These are phyloP conservation scores for Mimumesa dahlbomi DNA, from an alignment of 2,888 invertebrate species.

Conservation along the genomic window DNA sequence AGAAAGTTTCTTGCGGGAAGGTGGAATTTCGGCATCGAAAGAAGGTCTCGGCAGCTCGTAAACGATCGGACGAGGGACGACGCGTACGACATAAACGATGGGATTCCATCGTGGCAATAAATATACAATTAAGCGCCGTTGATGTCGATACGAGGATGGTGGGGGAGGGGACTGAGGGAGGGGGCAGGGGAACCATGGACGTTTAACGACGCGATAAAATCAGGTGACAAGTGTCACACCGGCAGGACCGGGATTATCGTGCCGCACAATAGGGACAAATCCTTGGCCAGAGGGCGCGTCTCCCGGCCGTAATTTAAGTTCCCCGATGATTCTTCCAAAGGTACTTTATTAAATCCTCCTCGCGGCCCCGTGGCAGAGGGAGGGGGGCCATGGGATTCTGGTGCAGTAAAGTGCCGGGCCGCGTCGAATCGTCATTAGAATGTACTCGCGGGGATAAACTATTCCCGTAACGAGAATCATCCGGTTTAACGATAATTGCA, in stretches of 20 bases:
- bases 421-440: conserved; percentile 48
- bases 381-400: neutral
- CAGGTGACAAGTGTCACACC: conserved; percentile 76
- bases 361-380: neutral
- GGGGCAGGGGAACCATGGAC: conserved; percentile 37
- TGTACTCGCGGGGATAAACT: conserved; percentile 9
- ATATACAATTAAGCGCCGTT: conserved; percentile 73
- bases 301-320: conserved; percentile 62
- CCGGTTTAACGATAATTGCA: conserved; percentile 49
- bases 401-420: conserved; percentile 23
- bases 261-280: conserved; percentile 66
- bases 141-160: conserved; percentile 73
- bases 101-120: conserved; percentile 67
- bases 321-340: conserved; percentile 55
- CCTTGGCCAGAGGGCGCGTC: conserved; percentile 58
- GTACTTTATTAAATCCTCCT: conserved; percentile 59
- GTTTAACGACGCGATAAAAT: conserved; percentile 78
- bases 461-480: conserved; percentile 20
- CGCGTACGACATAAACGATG: conserved; percentile 43
- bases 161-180: no score
- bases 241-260: conserved; percentile 36
- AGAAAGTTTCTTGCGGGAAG: no score
- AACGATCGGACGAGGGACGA: conserved; percentile 36
- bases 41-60: no score
- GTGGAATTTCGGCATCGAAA: no score